Evolutionary conservation across 2,888 invertebrate species (phyloP).

Genomic region (Drosophila infuscata): DNA sequence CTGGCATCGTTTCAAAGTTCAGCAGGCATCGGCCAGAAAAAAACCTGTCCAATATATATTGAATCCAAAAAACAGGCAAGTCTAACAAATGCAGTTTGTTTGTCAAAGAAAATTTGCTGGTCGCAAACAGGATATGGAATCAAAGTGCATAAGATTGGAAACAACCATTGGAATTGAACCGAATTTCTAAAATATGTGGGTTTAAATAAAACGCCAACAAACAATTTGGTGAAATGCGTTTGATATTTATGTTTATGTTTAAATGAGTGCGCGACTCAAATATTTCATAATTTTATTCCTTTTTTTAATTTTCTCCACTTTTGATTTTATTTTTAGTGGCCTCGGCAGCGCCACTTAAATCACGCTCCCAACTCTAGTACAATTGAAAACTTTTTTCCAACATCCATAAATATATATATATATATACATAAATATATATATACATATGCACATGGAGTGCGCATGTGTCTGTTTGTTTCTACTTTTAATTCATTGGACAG

Average conservation of each 20-base stretch:
- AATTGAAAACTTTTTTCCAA: constrained; percentile 72
- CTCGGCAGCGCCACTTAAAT: constrained; percentile 57
- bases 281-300: constrained; percentile 1
- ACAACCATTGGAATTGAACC: constrained; percentile 24
- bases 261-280: constrained; percentile 49
- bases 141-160: constrained; percentile 42
- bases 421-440: constrained; percentile 10
- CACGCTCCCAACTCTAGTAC: constrained; percentile 60
- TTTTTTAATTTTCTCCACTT: constrained; percentile 21
- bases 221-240: constrained; percentile 53
- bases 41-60: constrained; percentile 30
- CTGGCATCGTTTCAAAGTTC: constrained; percentile 63
- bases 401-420: constrained; percentile 8
- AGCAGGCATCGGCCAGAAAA: constrained; percentile 41
- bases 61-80: constrained; percentile 44
- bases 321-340: constrained; percentile 58
- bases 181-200: constrained; percentile 43
- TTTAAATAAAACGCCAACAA: constrained; percentile 39
- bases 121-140: constrained; percentile 8
- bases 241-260: constrained; percentile 44
- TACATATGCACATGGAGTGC: constrained; percentile 10
- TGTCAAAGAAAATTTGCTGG: constrained; percentile 9
- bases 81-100: constrained; percentile 39
- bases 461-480: constrained; percentile 44
- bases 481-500: constrained; percentile 74